Base-by-base conservation (phyloP, 2,113 vertebrate species). In the Nothobranchius kuhntae region DNA sequence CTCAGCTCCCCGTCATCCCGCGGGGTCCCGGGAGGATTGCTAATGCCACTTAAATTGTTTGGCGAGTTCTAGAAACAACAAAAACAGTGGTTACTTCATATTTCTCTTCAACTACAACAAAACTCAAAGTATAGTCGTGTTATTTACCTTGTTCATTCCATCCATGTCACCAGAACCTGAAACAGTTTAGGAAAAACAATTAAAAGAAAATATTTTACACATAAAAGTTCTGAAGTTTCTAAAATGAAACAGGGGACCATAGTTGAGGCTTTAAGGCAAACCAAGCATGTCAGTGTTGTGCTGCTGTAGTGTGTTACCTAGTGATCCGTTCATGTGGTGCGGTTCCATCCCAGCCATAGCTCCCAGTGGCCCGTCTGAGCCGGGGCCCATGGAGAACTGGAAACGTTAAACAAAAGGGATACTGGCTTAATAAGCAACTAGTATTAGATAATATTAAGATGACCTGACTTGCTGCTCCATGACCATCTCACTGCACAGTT, bases 31-130 rank as follows among this genome's bases (percentile, higher is more conserved):
- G 97, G 96, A 82, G 96, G 95, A 91, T 99, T 99, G 91, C 95
- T 98, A 95, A 99, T 98, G 95, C 96, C 96, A 95, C 96, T 98
- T 96, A 99, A 96, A 94, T 99, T 98, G 95, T 98, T 99, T 90
- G 98, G 98, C 91, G 98, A 99, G 92, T 99, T 99, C 98, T 99
- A 91, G 66, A 78, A 71, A 78, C 2, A 53, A 48, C 21, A 66
- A 46, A 50, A 17, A 70, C 6, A 11, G 44, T 6, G 3, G 12
- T 56, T 30, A 45, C 44, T 1, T 10, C 4, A 13, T 15, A 45
- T 26, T 21, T 69, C 0, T 38, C 17, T 8, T 61, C 2, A 54
- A 42, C 6, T 15, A 10, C 13, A 1, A 54, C 61, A 55, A 30
- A 44, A 6, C 9, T 72, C 44, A 57, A 64, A 44, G 13, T 17